phyloP scores from a whole-genome alignment of 2,113 vertebrate species.

The Etheostoma spectabile region DNA sequence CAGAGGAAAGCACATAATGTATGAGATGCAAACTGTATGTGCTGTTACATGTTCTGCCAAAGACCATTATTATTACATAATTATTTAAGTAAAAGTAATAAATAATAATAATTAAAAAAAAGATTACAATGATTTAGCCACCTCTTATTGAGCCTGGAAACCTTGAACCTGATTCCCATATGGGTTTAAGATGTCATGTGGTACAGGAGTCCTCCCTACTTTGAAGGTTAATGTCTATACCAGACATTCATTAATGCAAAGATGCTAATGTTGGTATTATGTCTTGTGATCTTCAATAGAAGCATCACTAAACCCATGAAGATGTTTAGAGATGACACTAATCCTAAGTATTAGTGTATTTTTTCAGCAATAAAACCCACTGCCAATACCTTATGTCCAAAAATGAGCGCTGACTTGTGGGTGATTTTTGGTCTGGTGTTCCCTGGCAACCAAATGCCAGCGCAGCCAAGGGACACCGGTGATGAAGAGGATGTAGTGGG shows the following conservation, averaged over 20 bases:
- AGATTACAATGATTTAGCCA: no score
- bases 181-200: neutral
- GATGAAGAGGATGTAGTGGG: constrained; percentile 58
- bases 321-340: constrained; percentile 14
- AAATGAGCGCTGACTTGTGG: constrained; percentile 44
- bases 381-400: constrained; percentile 25
- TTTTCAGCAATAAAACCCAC: neutral
- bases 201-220: neutral
- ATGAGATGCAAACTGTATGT: neutral
- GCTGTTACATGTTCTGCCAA: neutral
- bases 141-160: no score
- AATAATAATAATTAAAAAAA: no score
- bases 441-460: constrained; percentile 68
- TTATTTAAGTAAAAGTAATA: no score
- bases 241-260: neutral
- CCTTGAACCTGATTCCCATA: no score
- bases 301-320: neutral
- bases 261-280: neutral
- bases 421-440: constrained; percentile 53
- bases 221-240: neutral
- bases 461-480: constrained; percentile 35
- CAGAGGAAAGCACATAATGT: neutral
- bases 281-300: constrained; percentile 2
- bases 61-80: neutral
- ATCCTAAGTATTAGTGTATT: neutral